Percentiles rank a stretch among this genome's conserved stretches.
phyloP scores from a whole-genome alignment of 2,888 invertebrate species.

The Timandra comae region DNA sequence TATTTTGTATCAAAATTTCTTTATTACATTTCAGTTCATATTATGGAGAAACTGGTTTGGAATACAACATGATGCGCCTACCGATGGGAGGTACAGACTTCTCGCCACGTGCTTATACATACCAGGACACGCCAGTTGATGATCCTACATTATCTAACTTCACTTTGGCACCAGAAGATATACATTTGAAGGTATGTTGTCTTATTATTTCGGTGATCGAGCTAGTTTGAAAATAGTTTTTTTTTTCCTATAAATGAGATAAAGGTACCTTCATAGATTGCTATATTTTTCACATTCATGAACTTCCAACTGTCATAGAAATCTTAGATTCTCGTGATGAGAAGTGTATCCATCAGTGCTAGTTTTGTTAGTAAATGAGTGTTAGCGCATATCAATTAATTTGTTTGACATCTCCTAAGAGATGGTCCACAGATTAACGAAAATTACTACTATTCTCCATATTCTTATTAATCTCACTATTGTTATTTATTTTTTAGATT shows the following conservation, averaged over 20 bases:
- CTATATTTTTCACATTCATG: no score
- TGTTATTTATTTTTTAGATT: constrained; percentile 21
- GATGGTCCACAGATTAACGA: no score
- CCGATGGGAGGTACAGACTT: constrained; percentile 91
- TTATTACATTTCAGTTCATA: constrained; percentile 83
- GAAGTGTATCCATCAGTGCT: no score
- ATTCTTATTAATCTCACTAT: neutral
- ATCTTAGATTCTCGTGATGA: no score
- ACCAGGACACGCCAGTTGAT: constrained; percentile 76
- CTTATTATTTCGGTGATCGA: no score
- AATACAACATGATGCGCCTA: constrained; percentile 84
- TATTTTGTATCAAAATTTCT: no score
- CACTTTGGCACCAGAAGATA: constrained; percentile 79
- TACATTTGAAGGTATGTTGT: constrained; percentile 78
- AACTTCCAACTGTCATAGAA: no score
- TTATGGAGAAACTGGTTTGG: constrained; percentile 79
- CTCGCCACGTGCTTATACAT: constrained; percentile 84
- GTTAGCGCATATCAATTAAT: neutral
- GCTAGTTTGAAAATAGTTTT: no score
- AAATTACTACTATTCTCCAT: neutral
- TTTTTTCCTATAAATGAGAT: no score
- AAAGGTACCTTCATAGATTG: no score
- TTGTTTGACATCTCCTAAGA: no score
- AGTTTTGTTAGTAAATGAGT: neutral
- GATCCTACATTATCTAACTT: constrained; percentile 77